Evolutionary conservation across 2,113 vertebrate genomes (phyloP).

Genomic region (Pyxicephalus adspersus): DNA sequence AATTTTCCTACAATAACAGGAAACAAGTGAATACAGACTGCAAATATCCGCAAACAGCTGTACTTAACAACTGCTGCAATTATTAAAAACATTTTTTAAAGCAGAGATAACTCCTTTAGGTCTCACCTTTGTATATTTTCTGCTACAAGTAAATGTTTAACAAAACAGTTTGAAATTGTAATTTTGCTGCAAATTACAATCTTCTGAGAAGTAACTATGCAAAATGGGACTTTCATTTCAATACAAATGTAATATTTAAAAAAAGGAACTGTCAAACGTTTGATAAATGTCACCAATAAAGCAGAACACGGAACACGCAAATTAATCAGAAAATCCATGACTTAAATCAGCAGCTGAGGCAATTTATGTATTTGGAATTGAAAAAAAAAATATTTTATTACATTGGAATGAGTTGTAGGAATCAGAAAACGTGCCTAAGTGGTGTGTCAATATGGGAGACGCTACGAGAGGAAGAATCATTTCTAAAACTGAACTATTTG

Average conservation of each 20-base stretch:
- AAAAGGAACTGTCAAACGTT: slow-evolving; percentile 2
- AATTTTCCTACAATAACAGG: no score
- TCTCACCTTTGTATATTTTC: neutral
- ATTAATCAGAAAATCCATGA: neutral
- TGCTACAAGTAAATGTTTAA: neutral
- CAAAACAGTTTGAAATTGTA: neutral
- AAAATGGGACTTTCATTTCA: neutral
- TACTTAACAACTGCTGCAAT: no score
- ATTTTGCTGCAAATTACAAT: neutral
- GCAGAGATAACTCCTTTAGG: no score
- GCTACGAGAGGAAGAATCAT: no score
- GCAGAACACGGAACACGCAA: neutral
- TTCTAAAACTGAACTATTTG: no score
- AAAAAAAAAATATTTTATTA: no score
- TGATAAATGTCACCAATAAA: slow-evolving; percentile 7
- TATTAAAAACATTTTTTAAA: no score
- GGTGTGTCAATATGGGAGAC: no score
- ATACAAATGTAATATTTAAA: neutral
- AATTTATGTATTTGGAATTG: neutral
- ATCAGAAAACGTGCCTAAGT: no score
- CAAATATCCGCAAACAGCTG: no score
- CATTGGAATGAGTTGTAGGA: no score
- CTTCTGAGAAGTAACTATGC: neutral
- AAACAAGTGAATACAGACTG: no score
- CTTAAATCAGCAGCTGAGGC: neutral